phyloP scores from a whole-genome alignment of 1,140 invertebrate species.

The Scaptodrosophila lebanonensis region DNA sequence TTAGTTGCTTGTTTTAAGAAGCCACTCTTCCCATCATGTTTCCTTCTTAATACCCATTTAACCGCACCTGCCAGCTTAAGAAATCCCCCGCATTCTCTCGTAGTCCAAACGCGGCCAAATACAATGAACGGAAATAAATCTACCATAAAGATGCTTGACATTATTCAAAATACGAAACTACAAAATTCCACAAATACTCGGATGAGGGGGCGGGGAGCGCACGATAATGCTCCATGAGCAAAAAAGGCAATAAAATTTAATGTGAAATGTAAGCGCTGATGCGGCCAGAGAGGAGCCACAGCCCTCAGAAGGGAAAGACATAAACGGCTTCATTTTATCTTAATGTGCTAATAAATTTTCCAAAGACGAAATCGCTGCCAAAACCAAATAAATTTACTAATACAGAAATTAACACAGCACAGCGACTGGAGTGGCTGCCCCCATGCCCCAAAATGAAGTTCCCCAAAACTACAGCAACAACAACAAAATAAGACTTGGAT shows the following conservation, averaged over 20 bases:
- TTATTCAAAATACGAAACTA: conserved; percentile 67
- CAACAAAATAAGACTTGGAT: conserved; percentile 46
- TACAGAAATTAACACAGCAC: conserved; percentile 57
- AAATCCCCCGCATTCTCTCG: conserved; percentile 6
- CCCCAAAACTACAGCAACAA: too few species aligned
- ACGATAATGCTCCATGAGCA: conserved; percentile 37
- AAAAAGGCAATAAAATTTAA: conserved; percentile 71
- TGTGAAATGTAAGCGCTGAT: conserved; percentile 41
- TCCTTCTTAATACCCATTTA: background rate
- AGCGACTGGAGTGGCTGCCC: conserved; percentile 1
- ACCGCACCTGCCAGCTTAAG: conserved; percentile 17
- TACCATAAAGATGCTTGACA: conserved; percentile 56
- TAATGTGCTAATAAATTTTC: conserved; percentile 73
- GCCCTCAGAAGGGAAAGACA: conserved; percentile 28
- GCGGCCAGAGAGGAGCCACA: conserved; percentile 22
- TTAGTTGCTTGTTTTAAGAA: too few species aligned
- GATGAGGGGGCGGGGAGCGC: conserved; percentile 14
- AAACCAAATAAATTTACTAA: conserved; percentile 75
- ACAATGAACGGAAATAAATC: conserved; percentile 51
- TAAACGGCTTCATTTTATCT: conserved; percentile 75
- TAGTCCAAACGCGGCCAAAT: background rate
- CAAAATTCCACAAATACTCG: conserved; percentile 54
- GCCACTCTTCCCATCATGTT: background rate
- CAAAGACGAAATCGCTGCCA: conserved; percentile 68
- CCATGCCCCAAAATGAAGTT: too few species aligned